Evolutionary conservation across 2,888 invertebrate species (phyloP).

Genomic region (Eurois occulta): DNA sequence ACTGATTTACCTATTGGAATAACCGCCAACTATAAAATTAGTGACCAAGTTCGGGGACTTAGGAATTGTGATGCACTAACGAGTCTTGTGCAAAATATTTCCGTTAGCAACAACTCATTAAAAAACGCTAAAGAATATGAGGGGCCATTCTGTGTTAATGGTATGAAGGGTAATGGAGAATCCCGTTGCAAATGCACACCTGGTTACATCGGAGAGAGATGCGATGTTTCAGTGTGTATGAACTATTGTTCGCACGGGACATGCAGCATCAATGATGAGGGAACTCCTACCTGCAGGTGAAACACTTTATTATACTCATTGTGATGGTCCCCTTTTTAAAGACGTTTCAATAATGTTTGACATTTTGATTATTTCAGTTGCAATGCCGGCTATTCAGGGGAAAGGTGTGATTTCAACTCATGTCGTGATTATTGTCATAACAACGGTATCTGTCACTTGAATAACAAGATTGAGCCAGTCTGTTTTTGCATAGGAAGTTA

Average conservation of each 20-base stretch:
- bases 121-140: not conserved
- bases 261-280: not conserved
- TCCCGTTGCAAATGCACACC: too few relatives aligned
- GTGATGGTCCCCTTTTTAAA: not conserved
- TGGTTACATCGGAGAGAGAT: constrained; percentile 3
- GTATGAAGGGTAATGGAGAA: not conserved
- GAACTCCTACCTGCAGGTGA: constrained; percentile 11
- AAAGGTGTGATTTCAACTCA: not conserved
- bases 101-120: not conserved
- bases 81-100: not conserved
- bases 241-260: constrained; percentile 5
- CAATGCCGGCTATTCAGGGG: not conserved
- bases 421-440: not conserved
- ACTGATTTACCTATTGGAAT: not conserved
- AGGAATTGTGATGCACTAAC: not conserved
- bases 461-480: not conserved
- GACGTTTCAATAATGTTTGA: not conserved
- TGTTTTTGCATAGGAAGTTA: not conserved
- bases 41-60: constrained; percentile 1
- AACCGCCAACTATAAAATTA: not conserved
- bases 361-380: not conserved
- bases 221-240: not conserved
- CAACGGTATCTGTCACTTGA: not conserved
- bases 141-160: not conserved
- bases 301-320: not conserved